Conservation (phyloP, 2,113 vertebrate genomes). For the Heterotilapia buettikoferi region DNA sequence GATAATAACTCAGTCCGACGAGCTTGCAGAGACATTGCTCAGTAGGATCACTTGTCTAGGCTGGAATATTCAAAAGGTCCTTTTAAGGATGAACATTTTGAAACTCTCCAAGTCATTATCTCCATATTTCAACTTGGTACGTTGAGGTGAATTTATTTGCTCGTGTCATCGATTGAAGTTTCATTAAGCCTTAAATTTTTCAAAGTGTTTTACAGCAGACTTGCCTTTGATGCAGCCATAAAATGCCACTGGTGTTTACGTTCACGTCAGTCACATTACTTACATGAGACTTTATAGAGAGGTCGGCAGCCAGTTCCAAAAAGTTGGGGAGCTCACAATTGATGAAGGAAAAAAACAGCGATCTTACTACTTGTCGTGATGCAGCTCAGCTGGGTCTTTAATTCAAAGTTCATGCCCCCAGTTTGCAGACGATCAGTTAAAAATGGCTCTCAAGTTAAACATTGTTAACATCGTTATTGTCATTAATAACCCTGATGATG, state of each 20-base stretch:
- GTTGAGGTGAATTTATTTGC: not conserved
- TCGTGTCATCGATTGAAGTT: not conserved
- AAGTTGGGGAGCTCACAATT: not conserved
- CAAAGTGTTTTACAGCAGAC: not conserved
- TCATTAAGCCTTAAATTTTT: not conserved
- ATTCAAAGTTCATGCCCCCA: not conserved
- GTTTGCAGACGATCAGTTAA: not conserved
- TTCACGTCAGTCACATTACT: not conserved
- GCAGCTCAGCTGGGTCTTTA: not conserved
- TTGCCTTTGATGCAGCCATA: not conserved
- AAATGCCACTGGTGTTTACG: not conserved
- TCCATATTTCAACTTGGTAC: not conserved
- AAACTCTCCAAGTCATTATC: not conserved
- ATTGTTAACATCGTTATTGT: not conserved
- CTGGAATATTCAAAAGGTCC: not conserved
- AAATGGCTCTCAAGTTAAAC: not conserved
- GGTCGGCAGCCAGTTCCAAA: not conserved
- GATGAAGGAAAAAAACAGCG: not conserved
- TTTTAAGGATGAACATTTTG: not conserved
- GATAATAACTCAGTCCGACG: conserved; percentile 37
- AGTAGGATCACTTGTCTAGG: not conserved
- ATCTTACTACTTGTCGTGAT: not conserved
- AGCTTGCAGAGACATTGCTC: conserved; percentile 23
- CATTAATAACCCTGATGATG: not conserved
- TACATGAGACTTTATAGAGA: not conserved